Evolutionary conservation across 1,140 invertebrate species (phyloP).

Genomic region (Oncopeltus fasciatus): DNA sequence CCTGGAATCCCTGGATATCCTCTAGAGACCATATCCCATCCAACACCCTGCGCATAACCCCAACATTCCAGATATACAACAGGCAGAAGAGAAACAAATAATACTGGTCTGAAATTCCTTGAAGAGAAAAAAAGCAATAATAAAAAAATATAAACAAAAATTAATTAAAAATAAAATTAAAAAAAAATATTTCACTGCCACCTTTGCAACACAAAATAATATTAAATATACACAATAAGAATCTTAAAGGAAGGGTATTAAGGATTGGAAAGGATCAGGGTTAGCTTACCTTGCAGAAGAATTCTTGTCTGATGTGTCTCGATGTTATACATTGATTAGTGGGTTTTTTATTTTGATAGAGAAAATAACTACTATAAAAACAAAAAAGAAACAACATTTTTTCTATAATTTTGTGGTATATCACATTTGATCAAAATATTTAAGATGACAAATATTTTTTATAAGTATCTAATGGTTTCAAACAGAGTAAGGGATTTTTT

Average conservation of each 20-base stretch:
- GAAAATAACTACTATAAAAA: no score
- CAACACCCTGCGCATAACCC: constrained; percentile 30
- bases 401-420: no score
- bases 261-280: neutral
- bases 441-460: no score
- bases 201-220: neutral
- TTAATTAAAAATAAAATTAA: no score
- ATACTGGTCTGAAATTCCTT: neutral
- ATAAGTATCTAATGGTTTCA: no score
- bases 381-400: no score
- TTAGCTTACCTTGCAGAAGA: neutral
- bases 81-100: neutral
- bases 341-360: no score
- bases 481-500: no score
- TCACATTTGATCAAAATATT: no score
- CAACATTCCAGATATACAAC: neutral
- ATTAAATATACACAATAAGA: neutral
- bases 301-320: neutral
- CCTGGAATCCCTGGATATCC: constrained; percentile 34
- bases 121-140: neutral
- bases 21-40: constrained; percentile 32
- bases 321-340: no score
- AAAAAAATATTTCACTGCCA: neutral
- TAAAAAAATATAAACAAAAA: neutral
- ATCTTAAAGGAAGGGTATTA: neutral